Evolutionary conservation across 2,888 invertebrate genomes (phyloP), one percentile per base, ranked within the genome.

Genomic region (Drosophila paracracens): DNA sequence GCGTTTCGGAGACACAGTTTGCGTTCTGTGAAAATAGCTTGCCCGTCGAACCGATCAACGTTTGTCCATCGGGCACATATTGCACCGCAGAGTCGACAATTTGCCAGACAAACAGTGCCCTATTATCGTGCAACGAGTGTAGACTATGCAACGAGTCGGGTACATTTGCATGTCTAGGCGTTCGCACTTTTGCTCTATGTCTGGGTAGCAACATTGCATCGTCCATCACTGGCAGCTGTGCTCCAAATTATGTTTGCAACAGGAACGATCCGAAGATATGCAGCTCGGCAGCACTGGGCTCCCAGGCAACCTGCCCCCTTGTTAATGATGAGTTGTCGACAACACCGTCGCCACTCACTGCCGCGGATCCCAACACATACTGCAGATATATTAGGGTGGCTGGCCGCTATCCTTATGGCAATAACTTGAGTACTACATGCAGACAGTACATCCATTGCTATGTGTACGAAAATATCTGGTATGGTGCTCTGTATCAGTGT

Each of bases 341-440:
- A 27, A 66, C 67, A 1, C 11, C 40, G 43, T 16, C n/a, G 5
- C 62, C 70, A 11, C 16, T 13, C 31, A 11, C 1, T 2, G 21
- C 4, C 21, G 6, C 25, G 16, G 50, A 73, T 53, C 70, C 81
- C 25, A 60, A 60, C 18, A 58, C 40, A 1, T 86, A 72, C 48
- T 91, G 91, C 38, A 29, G 56, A 21, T 6, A 6, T 0, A 2
- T 83, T 0, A 38, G 53, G n/a, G 6, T 43, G 35, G 10, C 43
- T 2, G 89, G 89, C 18, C 75, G 83, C n/a, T 91, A 60, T 76
- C 91, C 89, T 27, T 76, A 80, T 48, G 89, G 91, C 29, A 64
- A 31, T 0, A 10, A 31, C 7, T 29, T 69, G 7, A 16, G 48
- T 0, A 82, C 71, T 56, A 81, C 81, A 4, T 91, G 89, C 71